Evolutionary conservation across 2,797 vertebrate species (phyloP).

Genomic region (Sparus aurata): DNA sequence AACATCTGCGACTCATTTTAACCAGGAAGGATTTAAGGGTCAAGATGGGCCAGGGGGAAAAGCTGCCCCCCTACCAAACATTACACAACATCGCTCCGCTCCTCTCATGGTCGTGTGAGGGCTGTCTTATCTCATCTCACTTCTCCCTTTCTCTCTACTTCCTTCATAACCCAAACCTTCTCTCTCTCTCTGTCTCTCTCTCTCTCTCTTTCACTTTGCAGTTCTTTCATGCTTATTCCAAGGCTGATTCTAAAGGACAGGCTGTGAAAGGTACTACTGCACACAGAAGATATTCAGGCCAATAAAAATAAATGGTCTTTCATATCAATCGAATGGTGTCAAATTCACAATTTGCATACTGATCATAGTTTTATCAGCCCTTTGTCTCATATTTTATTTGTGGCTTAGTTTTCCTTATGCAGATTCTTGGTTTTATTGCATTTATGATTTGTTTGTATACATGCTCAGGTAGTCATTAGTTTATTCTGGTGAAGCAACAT

Average conservation of each 20-base stretch:
- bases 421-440: neutral
- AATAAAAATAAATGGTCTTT: neutral
- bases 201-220: slow-evolving; percentile 74
- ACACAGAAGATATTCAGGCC: neutral
- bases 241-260: slow-evolving; percentile 76
- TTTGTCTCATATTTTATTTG: neutral
- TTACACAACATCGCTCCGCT: slow-evolving; percentile 52
- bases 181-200: slow-evolving; percentile 44
- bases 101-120: slow-evolving; percentile 52
- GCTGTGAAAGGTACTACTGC: slow-evolving; percentile 81
- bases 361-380: neutral
- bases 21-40: slow-evolving; percentile 70
- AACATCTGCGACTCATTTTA: slow-evolving; percentile 80
- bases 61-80: slow-evolving; percentile 18
- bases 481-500: neutral
- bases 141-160: slow-evolving; percentile 15
- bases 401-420: neutral
- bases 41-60: slow-evolving; percentile 38
- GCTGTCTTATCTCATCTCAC: slow-evolving; percentile 37
- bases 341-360: neutral
- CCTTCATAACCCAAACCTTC: slow-evolving; percentile 13
- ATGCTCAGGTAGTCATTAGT: neutral
- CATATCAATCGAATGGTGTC: too few species aligned
- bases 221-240: slow-evolving; percentile 93
- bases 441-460: neutral